phyloP scores from a whole-genome alignment of 2,888 invertebrate species.

The Clivina fossor region DNA sequence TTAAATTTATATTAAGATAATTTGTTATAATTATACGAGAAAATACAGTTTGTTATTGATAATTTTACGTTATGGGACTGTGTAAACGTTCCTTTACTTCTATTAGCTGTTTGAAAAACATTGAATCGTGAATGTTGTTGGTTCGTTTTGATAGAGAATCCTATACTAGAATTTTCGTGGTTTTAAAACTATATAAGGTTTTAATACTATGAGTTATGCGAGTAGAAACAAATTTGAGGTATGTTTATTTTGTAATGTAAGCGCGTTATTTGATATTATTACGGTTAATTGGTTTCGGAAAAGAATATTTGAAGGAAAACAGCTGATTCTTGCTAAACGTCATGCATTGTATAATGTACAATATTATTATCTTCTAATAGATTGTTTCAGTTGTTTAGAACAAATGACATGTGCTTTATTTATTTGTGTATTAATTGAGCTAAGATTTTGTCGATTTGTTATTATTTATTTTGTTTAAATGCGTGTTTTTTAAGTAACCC shows the following conservation, averaged over 20 bases:
- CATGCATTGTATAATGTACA: conserved; percentile 35
- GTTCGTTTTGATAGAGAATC: conserved; percentile 16
- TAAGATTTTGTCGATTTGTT: conserved; percentile 2
- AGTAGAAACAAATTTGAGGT: conserved; percentile 68
- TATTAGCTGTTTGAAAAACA: conserved; percentile 32
- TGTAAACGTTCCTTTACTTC: conserved; percentile 6
- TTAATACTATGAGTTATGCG: conserved; percentile 61
- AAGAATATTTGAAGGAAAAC: conserved; percentile 57
- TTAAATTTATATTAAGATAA: not conserved
- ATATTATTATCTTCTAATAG: not conserved
- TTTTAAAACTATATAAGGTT: conserved; percentile 20
- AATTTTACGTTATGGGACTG: no score
- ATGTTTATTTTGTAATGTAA: conserved; percentile 43
- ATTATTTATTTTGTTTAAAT: not conserved
- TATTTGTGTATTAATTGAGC: no score
- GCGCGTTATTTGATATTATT: conserved; percentile 34
- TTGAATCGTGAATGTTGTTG: conserved; percentile 27
- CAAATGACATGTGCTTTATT: conserved; percentile 3
- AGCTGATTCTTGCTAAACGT: conserved; percentile 61
- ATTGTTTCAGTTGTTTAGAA: not conserved
- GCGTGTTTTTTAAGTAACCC: conserved; percentile 33
- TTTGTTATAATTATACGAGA: no score
- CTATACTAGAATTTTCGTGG: conserved; percentile 25
- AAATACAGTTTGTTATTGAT: no score
- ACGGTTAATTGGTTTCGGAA: conserved; percentile 22